Evolutionary conservation across 1,140 invertebrate genomes (phyloP).

Genomic region (Drosophila erecta): DNA sequence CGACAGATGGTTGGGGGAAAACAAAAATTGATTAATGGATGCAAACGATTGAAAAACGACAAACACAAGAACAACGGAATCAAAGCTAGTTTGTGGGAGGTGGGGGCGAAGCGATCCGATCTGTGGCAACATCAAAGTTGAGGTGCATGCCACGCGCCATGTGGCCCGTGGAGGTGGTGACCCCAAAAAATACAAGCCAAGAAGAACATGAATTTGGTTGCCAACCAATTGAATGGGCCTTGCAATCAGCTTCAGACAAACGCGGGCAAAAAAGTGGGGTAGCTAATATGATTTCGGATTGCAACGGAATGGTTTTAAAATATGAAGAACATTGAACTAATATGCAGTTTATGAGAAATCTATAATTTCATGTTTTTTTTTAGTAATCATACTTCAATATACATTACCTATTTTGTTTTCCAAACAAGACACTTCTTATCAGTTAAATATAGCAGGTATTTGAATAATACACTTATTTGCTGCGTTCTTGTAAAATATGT

Average conservation of each 20-base stretch:
- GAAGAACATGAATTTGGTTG: conserved; percentile 55
- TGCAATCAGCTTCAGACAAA: conserved; percentile 22
- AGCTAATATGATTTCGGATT: neutral
- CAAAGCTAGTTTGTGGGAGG: neutral
- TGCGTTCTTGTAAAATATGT: neutral
- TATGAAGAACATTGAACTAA: too few species aligned
- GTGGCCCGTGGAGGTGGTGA: conserved; percentile 60
- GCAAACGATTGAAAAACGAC: conserved; percentile 77
- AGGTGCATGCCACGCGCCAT: conserved; percentile 67
- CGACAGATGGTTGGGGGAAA: conserved; percentile 12
- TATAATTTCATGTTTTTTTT: too few species aligned
- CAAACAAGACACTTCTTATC: too few species aligned
- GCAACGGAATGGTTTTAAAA: neutral
- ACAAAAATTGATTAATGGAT: conserved; percentile 81
- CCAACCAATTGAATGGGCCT: conserved; percentile 71
- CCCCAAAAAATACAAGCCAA: conserved; percentile 58
- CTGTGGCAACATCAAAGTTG: conserved; percentile 67
- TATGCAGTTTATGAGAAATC: too few species aligned
- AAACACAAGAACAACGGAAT: conserved; percentile 49
- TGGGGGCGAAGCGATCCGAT: neutral
- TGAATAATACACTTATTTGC: too few species aligned
- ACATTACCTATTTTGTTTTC: too few species aligned
- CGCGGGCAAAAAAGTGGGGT: neutral
- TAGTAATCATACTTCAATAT: too few species aligned
- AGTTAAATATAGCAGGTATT: too few species aligned